Conservation (phyloP, 2,113 vertebrate species). For the Forbesichthys papilliferus region DNA sequence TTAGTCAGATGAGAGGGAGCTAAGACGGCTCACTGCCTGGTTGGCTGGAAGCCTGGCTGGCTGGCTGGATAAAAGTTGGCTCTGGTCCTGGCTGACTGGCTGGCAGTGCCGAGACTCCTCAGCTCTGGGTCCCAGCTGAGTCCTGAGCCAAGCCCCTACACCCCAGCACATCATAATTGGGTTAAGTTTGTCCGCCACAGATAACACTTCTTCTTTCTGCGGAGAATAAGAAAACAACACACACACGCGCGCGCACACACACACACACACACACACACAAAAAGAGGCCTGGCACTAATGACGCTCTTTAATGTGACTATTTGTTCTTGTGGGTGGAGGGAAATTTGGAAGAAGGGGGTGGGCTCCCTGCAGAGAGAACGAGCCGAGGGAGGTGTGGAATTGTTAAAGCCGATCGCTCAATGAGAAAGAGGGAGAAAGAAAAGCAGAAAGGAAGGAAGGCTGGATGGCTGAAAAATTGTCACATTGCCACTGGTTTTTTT, state of each 20-base stretch:
- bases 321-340: constrained; percentile 79
- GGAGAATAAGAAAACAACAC: constrained; percentile 64
- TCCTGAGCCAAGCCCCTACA: constrained; percentile 71
- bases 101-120: constrained; percentile 35
- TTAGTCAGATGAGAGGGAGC: neutral
- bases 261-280: neutral
- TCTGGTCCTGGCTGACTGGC: constrained; percentile 30
- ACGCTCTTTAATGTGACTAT: constrained; percentile 77
- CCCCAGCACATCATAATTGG: constrained; percentile 82
- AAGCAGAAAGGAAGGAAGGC: constrained; percentile 31
- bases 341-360: constrained; percentile 75
- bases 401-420: constrained; percentile 65
- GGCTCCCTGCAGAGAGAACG: constrained; percentile 72
- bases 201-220: constrained; percentile 84
- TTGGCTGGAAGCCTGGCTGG: constrained; percentile 43
- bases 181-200: constrained; percentile 84
- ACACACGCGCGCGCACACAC: no score
- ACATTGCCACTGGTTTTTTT: constrained; percentile 58
- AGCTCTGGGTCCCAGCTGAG: constrained; percentile 63
- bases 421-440: constrained; percentile 23
- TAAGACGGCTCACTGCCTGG: neutral
- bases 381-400: constrained; percentile 68
- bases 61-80: constrained; percentile 41
- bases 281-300: constrained; percentile 77
- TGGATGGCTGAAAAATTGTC: constrained; percentile 41